Percentiles rank a stretch among this genome's conserved stretches.
phyloP scores from a whole-genome alignment of 2,888 invertebrate species.

The Apamea anceps region DNA sequence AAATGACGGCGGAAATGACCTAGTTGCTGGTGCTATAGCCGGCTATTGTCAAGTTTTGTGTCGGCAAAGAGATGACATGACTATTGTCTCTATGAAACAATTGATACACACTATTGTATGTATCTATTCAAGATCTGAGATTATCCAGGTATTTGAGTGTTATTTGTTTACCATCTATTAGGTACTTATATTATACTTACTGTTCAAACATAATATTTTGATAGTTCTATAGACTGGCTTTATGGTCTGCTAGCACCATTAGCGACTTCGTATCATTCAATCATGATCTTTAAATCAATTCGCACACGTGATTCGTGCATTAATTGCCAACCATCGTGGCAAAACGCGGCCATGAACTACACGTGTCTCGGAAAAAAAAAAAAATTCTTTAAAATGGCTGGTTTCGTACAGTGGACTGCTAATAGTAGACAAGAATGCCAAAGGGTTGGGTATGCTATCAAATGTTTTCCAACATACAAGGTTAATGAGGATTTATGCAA shows the following conservation, averaged over 20 bases:
- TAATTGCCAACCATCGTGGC: not conserved
- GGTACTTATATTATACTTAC: too few species aligned
- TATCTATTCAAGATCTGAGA: not conserved
- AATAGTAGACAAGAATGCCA: constrained; percentile 28
- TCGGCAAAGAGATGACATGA: constrained; percentile 6
- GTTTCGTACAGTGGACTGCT: constrained; percentile 1
- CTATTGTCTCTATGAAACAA: constrained; percentile 20
- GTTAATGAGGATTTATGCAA: constrained; percentile 43
- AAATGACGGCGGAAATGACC: constrained; percentile 24
- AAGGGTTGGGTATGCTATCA: constrained; percentile 26
- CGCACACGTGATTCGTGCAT: constrained; percentile 40
- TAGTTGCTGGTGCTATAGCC: not conserved
- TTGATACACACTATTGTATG: not conserved
- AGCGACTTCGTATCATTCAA: constrained; percentile 8
- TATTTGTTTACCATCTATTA: not conserved
- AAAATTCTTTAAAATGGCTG: constrained; percentile 11
- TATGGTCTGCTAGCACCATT: constrained; percentile 3
- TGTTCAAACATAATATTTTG: not conserved
- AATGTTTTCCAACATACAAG: constrained; percentile 26
- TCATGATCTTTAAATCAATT: constrained; percentile 25
- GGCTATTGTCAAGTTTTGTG: constrained; percentile 7
- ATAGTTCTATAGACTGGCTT: not conserved
- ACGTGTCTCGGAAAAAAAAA: constrained; percentile 23
- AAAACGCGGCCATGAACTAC: constrained; percentile 39
- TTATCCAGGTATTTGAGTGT: not conserved